phyloP scores from a whole-genome alignment of 2,888 invertebrate species.

The Galeopsomyia nigrocyanea region DNA sequence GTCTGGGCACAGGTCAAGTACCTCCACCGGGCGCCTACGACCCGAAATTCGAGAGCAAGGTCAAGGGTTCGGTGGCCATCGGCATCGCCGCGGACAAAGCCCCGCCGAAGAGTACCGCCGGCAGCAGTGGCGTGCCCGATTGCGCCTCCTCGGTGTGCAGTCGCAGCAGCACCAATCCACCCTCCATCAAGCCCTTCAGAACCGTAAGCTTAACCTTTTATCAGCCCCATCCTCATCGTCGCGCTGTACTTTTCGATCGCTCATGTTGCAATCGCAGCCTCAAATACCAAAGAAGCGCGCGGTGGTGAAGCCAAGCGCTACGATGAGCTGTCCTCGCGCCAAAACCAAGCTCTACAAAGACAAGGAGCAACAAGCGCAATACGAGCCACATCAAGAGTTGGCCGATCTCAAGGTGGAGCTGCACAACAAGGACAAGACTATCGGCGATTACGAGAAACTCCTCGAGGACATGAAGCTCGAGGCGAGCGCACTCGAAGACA shows the following conservation, averaged over 20 bases:
- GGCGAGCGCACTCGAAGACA: conserved; percentile 47
- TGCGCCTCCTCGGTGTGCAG: conserved; percentile 58
- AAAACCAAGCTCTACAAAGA: conserved; percentile 51
- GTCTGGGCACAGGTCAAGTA: conserved; percentile 68
- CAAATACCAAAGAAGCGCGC: conserved; percentile 57
- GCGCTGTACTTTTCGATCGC: no score
- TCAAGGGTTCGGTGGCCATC: conserved; percentile 53
- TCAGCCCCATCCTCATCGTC: no score
- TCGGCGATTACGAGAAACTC: conserved; percentile 61
- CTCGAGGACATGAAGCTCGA: conserved; percentile 61
- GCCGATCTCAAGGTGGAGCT: conserved; percentile 64
- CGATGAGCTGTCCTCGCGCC: conserved; percentile 49
- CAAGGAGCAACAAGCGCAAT: conserved; percentile 47
- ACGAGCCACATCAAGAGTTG: conserved; percentile 58
- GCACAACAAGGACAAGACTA: conserved; percentile 62
- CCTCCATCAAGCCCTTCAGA: conserved; percentile 51
- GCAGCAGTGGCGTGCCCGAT: conserved; percentile 64
- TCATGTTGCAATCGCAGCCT: no score
- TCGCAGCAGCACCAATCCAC: conserved; percentile 27
- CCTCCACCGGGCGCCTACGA: conserved; percentile 72
- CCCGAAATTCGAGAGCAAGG: conserved; percentile 67
- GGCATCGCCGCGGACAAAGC: no score
- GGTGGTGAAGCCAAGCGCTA: conserved; percentile 49
- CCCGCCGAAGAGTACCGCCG: conserved; percentile 49
- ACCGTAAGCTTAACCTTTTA: no score